Percentiles rank a stretch among this genome's conserved stretches.
phyloP scores from a whole-genome alignment of 2,888 invertebrate species.

The Argynnis bischoffii region DNA sequence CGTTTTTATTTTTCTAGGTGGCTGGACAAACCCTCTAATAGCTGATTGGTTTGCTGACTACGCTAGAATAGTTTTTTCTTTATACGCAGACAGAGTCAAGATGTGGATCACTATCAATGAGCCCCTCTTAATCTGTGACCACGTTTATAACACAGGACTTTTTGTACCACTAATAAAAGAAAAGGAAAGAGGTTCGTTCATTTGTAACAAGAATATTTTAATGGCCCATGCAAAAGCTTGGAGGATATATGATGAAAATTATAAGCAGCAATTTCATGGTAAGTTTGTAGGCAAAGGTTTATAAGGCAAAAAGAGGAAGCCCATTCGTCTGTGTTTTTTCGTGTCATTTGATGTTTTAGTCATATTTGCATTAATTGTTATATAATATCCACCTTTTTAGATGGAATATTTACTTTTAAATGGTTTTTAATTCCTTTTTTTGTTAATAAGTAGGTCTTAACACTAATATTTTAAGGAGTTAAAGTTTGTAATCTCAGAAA shows the following conservation, averaged over 20 bases:
- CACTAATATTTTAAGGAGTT: no score
- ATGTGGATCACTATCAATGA: constrained; percentile 89
- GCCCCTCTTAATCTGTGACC: constrained; percentile 73
- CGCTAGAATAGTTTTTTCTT: constrained; percentile 77
- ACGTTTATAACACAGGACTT: constrained; percentile 61
- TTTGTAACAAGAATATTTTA: constrained; percentile 84
- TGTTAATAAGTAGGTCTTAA: no score
- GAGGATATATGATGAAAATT: constrained; percentile 81
- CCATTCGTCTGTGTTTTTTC: no score
- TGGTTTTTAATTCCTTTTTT: no score
- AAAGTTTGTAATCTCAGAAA: no score
- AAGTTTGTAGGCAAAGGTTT: constrained; percentile 27
- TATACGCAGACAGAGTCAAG: constrained; percentile 84
- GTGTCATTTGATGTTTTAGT: no score
- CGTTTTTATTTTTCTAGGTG: constrained; percentile 67
- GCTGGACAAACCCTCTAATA: constrained; percentile 85
- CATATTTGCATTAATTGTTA: no score
- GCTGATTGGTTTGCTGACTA: constrained; percentile 84
- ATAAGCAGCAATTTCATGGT: constrained; percentile 73
- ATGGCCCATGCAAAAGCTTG: constrained; percentile 85
- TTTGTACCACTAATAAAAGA: constrained; percentile 56
- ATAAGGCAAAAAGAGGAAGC: no score
- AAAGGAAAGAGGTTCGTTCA: constrained; percentile 77
- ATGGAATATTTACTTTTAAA: no score
- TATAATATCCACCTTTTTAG: no score